Evolutionary conservation across 2,888 invertebrate species (phyloP), one percentile per base, ranked within the genome.

Genomic region (Tipula helvola): DNA sequence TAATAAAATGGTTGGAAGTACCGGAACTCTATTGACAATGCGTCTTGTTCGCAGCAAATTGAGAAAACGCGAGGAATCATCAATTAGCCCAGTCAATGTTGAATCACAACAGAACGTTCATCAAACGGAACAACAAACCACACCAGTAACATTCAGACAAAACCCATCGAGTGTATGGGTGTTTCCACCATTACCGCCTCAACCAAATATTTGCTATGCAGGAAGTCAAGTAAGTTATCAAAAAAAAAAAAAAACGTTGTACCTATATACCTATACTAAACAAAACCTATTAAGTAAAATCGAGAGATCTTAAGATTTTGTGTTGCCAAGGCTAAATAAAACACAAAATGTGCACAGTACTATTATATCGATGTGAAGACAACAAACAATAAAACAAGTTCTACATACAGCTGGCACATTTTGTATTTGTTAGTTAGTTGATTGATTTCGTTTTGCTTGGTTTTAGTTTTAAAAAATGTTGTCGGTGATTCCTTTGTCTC

Each of bases 21-120:
- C 96, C 93, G 96, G 95, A 92, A 96, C 96, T 91, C 94, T 96
- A 95, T 95, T 96, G 93, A 96, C 96, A 92, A 95, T 96, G 92
- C 96, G 96, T 93, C 95, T 96, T 95, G 96, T 96, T 93, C 96
- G 96, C 94, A 96, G 96, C 93, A 96, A 96, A 93, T 94, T 96
- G 93, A 94, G 96, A 90, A 96, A 96, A 93, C 94, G 96, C 89
- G 96, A 96, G 92, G 96, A 96, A 91, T 94, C 95, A 90, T 93
- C 94, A 90, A 94, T 94, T 89, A 95, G 95, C 90, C 94, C 95
- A 87, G 93, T 94, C 89, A 94, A 94, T 90, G 94, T 95, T 88
- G 90, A 90, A 87, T 92, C 93, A 83, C 93, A 93, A 90, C 94
- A 94, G 89, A 93, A 93, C 89, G 92, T 93, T 87, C 92, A 92